Base-by-base conservation (phyloP, 2,888 invertebrate genomes). In the Odontocolon sp. region DNA sequence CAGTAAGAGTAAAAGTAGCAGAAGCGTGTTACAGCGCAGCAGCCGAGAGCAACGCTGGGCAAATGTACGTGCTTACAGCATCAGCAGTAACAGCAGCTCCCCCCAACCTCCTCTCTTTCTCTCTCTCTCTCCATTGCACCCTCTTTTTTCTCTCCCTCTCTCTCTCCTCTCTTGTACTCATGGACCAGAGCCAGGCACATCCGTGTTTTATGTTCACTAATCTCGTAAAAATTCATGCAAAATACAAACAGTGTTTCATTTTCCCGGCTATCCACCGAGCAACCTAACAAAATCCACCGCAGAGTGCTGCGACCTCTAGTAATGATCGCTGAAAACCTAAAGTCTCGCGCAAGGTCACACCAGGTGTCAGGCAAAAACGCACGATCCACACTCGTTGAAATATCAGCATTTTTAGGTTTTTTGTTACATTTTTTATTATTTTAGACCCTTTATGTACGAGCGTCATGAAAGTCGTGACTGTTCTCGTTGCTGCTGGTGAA, bases 221-320 rank as follows among this genome's bases (percentile, higher is more conserved):
- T 87, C 87, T 87, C 87, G 86, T 87, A 87, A 87, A 87, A 87
- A 87, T 87, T 86, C 85, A 87, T 87, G 85, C 84, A 86, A 84
- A 86, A 86, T 86, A 86, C 84, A 81, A 79, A 81, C 80, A 85
- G 81, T 86, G 83, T 83, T 85, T 87, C 83, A 85, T 82, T 79
- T 81, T 21, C 16, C 31, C 26, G 31, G 45, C 45, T 56, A 42
- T 54, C 54, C 26, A 71, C 23, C 70, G 18, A 18, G 50, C 26
- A 70, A n/a, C n/a, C n/a, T n/a, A 70, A 61, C 52, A 70, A 59
- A 59, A 36, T 40, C 50, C 40, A 59, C 68, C 47, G 38, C 57
- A 36, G 18, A 50, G 68, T 18, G 36, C n/a, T n/a, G n/a, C n/a
- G n/a, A n/a, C n/a, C n/a, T n/a, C n/a, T n/a, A n/a, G n/a, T n/a